Evolutionary conservation across 2,888 invertebrate species (phyloP), one percentile per base, ranked within the genome.

Genomic region (Sphaerophoria taeniata): DNA sequence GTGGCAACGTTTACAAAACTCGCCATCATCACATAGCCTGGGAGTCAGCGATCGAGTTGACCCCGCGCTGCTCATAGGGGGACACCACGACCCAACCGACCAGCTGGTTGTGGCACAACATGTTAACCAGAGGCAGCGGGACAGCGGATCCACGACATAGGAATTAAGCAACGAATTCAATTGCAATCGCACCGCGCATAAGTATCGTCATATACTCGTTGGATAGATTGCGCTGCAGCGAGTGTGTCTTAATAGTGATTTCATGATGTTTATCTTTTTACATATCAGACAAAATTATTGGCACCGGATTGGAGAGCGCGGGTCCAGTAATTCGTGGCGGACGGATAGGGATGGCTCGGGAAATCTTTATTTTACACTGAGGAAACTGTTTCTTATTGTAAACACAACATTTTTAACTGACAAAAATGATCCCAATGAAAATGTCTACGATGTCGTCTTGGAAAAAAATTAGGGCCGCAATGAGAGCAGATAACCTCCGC

Each of bases 201-300:
- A 67, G 67, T 53, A 51, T 53, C 67, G 34, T 12, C 24, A 24
- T 24, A 24, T 24, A 6, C 11, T 12, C 9, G 31, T 65, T 24
- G 24, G 24, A 49, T 51, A 51, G 7, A 76, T 63, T 70, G 72
- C 76, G 56, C 61, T 49, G 74, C 71, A 71, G 70, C 71, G 39
- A 53, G 77, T 87, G 78, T 86, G 81, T 82, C 86, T 82, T 87
- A 82, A 87, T 87, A 75, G 86, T 87, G 78, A 87, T 80, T 83
- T 67, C 87, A 87, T 79, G 87, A 87, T 87, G 77, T 67, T 81
- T 82, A 87, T 83, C 87, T 83, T 79, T 87, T 83, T 87, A 83
- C 87, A 87, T 87, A 82, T 87, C 82, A 79, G 78, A 87, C 87
- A 83, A 87, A 83, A 87, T 83, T 87, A 87, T 87, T 87, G 83